Evolutionary conservation across 1,140 invertebrate genomes (phyloP), one percentile per base, ranked within the genome.

Genomic region (Bombus balteatus): DNA sequence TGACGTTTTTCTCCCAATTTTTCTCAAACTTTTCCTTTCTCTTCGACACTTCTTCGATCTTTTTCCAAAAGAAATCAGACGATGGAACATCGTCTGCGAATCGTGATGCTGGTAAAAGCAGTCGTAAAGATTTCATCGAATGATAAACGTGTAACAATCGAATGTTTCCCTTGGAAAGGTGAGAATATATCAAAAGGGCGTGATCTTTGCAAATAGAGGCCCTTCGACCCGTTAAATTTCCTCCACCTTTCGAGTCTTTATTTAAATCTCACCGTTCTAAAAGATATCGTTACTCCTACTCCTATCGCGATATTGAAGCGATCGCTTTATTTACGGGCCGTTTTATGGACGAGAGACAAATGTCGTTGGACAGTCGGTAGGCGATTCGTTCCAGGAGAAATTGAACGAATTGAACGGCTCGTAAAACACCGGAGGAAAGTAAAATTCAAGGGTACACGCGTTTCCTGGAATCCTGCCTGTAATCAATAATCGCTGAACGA

Each of bases 401-500:
- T 53, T 75, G 41, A 18, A 53, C 32, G 72, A 34, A 74, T 34
- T 34, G 73, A 34, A 22, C 72, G 32, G 72, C 18, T 34, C 43
- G 72, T 53, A 25, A 34, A 53, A 22, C 39, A 73, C 4, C 15
- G 13, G 37, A 5, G n/a, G 2, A 75, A 75, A 75, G 73, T 74
- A 74, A 53, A 74, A 53, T 25, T 4, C 15, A 9, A 3, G 41
- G 39, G 25, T 72, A 28, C 39, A 41, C 39, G 39, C 65, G 22
- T 6, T 6, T 41, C 6, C 37, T 12, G 25, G 9, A 39, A 13
- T 15, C 0, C 32, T 37, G 25, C 0, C n/a, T 41, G 43, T 34
- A 25, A 74, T 74, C 73, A 53, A 74, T 47, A 74, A 34, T 47
- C 73, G 43, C 43, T 53, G 32, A 75, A 34, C 43, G 73, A 74